Conservation (phyloP, 2,888 invertebrate genomes). For the Lithophane semibrunnea region DNA sequence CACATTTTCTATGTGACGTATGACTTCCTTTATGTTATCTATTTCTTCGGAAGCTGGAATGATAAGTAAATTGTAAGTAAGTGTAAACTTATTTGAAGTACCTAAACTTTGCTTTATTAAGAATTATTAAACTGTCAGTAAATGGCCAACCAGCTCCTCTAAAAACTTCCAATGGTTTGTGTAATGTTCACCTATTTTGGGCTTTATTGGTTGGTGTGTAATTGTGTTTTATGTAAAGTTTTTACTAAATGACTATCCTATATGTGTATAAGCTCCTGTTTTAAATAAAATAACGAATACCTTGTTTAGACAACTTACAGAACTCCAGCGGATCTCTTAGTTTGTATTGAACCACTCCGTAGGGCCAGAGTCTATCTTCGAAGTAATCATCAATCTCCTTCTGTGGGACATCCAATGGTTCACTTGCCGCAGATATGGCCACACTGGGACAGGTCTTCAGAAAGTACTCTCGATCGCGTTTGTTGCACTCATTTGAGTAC, state of each 20-base stretch:
- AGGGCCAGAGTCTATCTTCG: conserved; percentile 80
- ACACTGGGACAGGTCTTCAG: conserved; percentile 84
- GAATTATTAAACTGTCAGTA: not conserved
- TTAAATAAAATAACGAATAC: not conserved
- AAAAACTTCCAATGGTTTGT: not conserved
- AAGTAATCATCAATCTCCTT: conserved; percentile 79
- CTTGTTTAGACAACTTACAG: conserved; percentile 75
- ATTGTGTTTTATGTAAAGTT: not conserved
- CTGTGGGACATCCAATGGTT: conserved; percentile 41
- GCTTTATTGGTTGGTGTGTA: not conserved
- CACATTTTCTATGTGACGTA: conserved; percentile 84
- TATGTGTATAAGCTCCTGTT: not conserved
- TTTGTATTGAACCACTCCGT: conserved; percentile 80
- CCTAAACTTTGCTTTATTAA: not conserved
- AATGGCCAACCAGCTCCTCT: not conserved
- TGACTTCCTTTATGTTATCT: conserved; percentile 83
- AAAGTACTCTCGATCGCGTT: conserved; percentile 82
- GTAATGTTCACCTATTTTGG: not conserved
- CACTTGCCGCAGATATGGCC: conserved; percentile 60
- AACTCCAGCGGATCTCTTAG: conserved; percentile 80
- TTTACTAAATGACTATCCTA: not conserved
- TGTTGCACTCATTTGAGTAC: conserved; percentile 80
- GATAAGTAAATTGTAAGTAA: not conserved
- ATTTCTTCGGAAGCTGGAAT: conserved; percentile 82
- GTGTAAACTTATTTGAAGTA: not conserved